A percentile compares a stretch with the other conserved stretches of the same genome.
phyloP scores from a whole-genome alignment of 2,797 vertebrate species.

The Tachyglossus aculeatus region DNA sequence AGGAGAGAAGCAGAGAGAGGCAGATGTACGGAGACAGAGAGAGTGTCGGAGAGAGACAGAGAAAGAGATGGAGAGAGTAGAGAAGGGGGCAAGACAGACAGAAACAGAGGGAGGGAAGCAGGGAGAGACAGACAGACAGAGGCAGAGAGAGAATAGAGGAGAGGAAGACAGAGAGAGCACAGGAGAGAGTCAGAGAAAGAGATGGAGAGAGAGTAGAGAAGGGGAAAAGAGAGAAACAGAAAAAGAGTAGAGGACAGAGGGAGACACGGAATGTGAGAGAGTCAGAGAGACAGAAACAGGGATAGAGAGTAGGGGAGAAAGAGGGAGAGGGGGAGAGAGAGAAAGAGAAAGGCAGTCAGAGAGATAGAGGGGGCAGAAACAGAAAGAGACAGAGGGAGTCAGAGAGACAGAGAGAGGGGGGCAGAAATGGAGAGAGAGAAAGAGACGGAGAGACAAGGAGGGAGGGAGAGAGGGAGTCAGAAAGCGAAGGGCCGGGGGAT shows the following conservation, averaged over 20 bases:
- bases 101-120: background rate
- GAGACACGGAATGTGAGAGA: background rate
- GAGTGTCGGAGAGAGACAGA: background rate
- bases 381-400: too few relatives aligned
- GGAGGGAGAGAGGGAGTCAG: too few relatives aligned
- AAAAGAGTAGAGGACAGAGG: background rate
- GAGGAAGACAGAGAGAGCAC: background rate
- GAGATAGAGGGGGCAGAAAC: too few relatives aligned
- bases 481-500: too few relatives aligned
- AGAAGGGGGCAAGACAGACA: background rate
- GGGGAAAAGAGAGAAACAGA: background rate
- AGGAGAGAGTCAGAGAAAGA: background rate
- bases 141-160: background rate
- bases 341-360: too few relatives aligned
- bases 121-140: background rate
- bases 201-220: background rate
- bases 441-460: too few relatives aligned
- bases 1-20: background rate
- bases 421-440: too few relatives aligned
- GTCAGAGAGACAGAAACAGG: background rate
- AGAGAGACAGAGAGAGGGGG: too few relatives aligned
- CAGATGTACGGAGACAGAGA: background rate
- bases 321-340: background rate
- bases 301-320: fast-evolving
- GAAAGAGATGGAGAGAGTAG: too few relatives aligned